Evolutionary conservation across 2,888 invertebrate genomes (phyloP).

Genomic region (Dendrolimus pini): DNA sequence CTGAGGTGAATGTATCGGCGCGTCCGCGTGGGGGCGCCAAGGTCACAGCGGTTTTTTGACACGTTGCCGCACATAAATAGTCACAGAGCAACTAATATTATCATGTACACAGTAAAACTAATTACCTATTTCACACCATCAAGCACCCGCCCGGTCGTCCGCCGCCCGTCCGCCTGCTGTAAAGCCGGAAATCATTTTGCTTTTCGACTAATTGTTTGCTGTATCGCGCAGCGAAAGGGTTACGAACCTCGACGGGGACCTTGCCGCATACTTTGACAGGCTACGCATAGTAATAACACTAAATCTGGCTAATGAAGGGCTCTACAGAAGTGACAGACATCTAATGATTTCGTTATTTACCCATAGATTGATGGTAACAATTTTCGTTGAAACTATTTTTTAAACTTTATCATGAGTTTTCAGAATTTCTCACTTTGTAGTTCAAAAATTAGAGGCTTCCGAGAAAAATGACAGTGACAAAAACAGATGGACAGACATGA

Average conservation of each 20-base stretch:
- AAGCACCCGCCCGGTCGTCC: slow-evolving; percentile 18
- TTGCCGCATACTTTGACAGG: slow-evolving; percentile 22
- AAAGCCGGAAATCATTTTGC: slow-evolving; percentile 62
- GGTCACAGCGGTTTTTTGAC: slow-evolving; percentile 73
- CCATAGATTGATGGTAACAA: too few species aligned
- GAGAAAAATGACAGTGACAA: too few species aligned
- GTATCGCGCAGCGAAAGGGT: slow-evolving; percentile 46
- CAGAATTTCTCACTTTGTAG: too few species aligned
- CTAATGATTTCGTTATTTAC: too few species aligned
- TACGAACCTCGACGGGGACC: slow-evolving; percentile 44
- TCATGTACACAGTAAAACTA: slow-evolving; percentile 26
- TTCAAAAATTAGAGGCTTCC: too few species aligned
- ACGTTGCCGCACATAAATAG: slow-evolving; percentile 64
- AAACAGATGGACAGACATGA: too few species aligned
- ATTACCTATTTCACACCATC: slow-evolving; percentile 48
- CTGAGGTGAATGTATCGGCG: slow-evolving; percentile 67
- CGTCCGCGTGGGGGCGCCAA: slow-evolving; percentile 71
- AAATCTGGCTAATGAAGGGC: not conserved
- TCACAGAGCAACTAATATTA: slow-evolving; percentile 40
- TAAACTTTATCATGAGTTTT: too few species aligned
- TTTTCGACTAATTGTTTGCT: slow-evolving; percentile 52
- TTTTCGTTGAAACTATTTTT: too few species aligned
- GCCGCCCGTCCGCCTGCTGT: slow-evolving; percentile 14
- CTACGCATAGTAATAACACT: not conserved
- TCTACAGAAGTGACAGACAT: too few species aligned